These are phyloP conservation scores for Corythoichthys haematopterus DNA, from an alignment of 2,113 vertebrate genomes.

Conservation along the genomic window DNA sequence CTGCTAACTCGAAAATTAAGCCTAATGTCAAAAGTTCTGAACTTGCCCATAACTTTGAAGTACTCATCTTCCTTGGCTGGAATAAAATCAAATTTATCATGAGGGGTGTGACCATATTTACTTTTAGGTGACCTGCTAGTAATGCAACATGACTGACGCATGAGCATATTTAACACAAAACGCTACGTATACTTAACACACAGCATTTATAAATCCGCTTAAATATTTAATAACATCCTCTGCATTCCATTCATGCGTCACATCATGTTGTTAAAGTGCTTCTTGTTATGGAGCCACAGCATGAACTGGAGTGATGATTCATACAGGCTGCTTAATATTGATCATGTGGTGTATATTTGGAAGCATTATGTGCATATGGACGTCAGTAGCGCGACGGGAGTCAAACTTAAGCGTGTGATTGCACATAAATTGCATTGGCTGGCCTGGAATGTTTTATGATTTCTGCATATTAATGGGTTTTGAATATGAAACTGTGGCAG, in stretches of 20 bases:
- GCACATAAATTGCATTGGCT: neutral
- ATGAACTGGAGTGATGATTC: neutral
- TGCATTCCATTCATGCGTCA: constrained; percentile 10
- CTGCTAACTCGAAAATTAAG: too few relatives aligned
- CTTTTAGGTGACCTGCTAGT: neutral
- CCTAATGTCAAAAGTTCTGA: too few relatives aligned
- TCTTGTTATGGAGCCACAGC: neutral
- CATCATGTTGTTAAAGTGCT: neutral
- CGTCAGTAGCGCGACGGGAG: neutral
- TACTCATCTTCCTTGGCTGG: neutral
- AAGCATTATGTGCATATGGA: neutral
- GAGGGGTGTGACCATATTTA: neutral
- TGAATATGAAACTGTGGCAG: neutral
- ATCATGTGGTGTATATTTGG: neutral
- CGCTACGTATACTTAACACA: neutral
- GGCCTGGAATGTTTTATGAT: neutral
- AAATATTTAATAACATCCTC: constrained; percentile 44
- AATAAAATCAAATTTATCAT: neutral
- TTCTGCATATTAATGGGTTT: neutral
- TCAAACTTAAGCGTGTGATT: neutral
- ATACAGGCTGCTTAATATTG: neutral
- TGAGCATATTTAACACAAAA: neutral
- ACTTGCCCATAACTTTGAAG: too few relatives aligned
- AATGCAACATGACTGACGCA: neutral
- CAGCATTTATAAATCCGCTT: constrained; percentile 34